Evolutionary conservation across 2,888 invertebrate genomes (phyloP), one percentile per base, ranked within the genome.

Genomic region (Brenthis ino): DNA sequence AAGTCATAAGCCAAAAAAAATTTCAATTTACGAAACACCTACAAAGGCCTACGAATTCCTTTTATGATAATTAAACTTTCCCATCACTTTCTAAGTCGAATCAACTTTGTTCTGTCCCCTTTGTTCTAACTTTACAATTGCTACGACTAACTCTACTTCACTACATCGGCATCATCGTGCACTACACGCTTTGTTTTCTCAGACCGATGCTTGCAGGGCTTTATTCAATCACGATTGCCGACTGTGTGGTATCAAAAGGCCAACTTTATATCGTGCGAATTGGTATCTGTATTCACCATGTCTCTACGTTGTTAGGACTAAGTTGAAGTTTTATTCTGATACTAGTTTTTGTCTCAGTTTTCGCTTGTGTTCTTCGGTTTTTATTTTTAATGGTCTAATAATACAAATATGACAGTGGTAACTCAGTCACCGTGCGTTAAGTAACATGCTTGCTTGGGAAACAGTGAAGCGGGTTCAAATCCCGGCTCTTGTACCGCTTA

Each of bases 81-180:
- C 48, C 28, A 28, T 48, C 14, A 48, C 48, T 48, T 28, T 60
- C 16, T 11, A 6, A 60, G 60, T 60, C 33, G 50, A 33, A 33
- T n/a, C 60, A 16, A 74, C 68, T 76, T 68, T 70, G 68, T 75
- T 74, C 70, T 70, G 65, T 61, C 37, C 58, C 75, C 74, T 76
- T 77, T 76, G 76, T 77, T 72, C 72, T 67, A 76, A 77, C 72
- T 75, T 77, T 67, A 71, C 75, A 73, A 71, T 75, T 70, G 67
- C 57, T 43, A 43, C 63, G 53, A 55, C 55, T 61, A 67, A 60
- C 48, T 60, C 53, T 53, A 60, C 14, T 65, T 28, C 61, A 47
- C 57, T 50, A 60, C 60, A 58, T 58, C 48, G 48, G 50, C 50
- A 28, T 50, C 60, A 48, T 43, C 37, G 37, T 43, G 37, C 37